A percentile compares a stretch with the other conserved stretches of the same genome.
Conservation (phyloP, 92 coral and sea anemone genomes). For the Paramuricea clavata region DNA sequence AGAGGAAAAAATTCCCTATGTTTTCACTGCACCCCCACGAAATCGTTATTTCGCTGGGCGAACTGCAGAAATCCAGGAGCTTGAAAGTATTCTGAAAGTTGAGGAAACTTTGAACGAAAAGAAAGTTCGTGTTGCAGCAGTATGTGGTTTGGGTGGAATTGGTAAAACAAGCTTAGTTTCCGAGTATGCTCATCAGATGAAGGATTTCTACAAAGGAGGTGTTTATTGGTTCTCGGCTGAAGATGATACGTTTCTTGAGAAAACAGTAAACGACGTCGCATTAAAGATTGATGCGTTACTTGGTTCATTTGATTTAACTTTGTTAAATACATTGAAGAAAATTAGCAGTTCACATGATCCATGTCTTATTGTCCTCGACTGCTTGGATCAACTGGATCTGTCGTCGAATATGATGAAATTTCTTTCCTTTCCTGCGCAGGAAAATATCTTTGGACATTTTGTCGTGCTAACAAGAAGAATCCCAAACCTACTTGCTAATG, state of each 20-base stretch:
- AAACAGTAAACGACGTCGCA: constrained; percentile 75
- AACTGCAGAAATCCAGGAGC: constrained; percentile 19
- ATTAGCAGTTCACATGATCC: too few relatives aligned
- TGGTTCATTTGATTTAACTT: too few relatives aligned
- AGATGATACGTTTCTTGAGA: too few relatives aligned
- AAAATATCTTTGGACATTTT: constrained; percentile 74
- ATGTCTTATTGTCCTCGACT: constrained; percentile 77
- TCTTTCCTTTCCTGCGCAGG: constrained; percentile 81
- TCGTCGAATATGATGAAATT: constrained; percentile 69
- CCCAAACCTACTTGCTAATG: constrained; percentile 53
- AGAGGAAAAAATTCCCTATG: not conserved
- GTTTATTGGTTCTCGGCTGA: too few relatives aligned
- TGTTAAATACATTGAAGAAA: too few relatives aligned
- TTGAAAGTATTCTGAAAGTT: too few relatives aligned
- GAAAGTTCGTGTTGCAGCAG: not conserved
- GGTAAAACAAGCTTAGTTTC: constrained; percentile 82
- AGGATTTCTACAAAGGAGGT: too few relatives aligned
- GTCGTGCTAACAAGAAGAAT: constrained; percentile 84
- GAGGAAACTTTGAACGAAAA: not conserved
- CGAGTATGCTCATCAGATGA: constrained; percentile 79
- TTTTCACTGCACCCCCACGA: constrained; percentile 60
- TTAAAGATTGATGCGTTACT: constrained; percentile 72
- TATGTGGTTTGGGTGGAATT: too few relatives aligned
- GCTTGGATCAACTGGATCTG: constrained; percentile 75
- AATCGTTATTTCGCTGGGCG: constrained; percentile 64